Conservation (phyloP, 2,797 vertebrate species). For the Danio choprae region DNA sequence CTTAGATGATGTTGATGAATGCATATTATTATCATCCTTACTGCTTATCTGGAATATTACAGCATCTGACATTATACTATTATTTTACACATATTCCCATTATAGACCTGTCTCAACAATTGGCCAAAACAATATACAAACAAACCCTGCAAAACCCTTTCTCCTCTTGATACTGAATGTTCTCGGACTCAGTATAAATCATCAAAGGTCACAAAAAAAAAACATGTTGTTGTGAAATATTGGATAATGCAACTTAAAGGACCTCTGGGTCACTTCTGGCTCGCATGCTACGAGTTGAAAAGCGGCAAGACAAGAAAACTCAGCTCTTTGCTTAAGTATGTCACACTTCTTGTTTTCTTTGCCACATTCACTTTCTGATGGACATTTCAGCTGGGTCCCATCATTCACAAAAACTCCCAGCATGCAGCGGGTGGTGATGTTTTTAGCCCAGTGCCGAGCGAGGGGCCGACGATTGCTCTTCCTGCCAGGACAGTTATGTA, state of each 20-base stretch:
- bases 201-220: slow-evolving; percentile 11
- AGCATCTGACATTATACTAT: background rate
- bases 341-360: slow-evolving; percentile 52
- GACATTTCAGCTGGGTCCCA: slow-evolving; percentile 63
- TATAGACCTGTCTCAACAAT: background rate
- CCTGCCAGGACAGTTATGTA: slow-evolving; percentile 55
- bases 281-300: background rate
- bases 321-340: slow-evolving; percentile 22
- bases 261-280: background rate
- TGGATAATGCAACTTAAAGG: slow-evolving; percentile 1
- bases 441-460: slow-evolving; percentile 76
- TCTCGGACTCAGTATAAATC: slow-evolving; percentile 17
- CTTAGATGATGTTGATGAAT: background rate
- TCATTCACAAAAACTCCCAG: slow-evolving; percentile 60
- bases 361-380: slow-evolving; percentile 54
- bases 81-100: background rate
- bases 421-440: slow-evolving; percentile 66
- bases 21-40: background rate
- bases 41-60: background rate
- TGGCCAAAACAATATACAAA: slow-evolving; percentile 4
- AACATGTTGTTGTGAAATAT: slow-evolving; percentile 16
- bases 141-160: slow-evolving; percentile 1
- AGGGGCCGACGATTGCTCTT: slow-evolving; percentile 74
- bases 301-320: background rate
- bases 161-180: background rate